A percentile compares a stretch with the other conserved stretches of the same genome.
These are phyloP conservation scores for Mesocricetus auratus DNA, from an alignment of 2,113 vertebrate genomes.

Conservation along the genomic window DNA sequence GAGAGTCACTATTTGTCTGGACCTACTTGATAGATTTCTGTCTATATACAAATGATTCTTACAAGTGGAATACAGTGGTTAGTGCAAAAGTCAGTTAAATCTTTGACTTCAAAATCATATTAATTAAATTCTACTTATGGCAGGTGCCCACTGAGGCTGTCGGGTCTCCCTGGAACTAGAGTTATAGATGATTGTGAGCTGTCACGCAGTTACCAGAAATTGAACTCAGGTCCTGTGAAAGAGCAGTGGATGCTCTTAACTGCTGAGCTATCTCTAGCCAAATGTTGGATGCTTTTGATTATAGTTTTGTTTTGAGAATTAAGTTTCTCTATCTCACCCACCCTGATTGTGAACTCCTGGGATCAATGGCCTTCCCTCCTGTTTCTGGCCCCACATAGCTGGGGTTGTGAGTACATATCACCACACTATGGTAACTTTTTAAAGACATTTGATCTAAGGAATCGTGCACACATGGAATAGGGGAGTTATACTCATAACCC, in stretches of 20 bases:
- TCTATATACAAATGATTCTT: neutral
- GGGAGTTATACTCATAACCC: neutral
- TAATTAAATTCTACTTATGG: neutral
- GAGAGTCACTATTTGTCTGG: neutral
- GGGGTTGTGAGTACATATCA: neutral
- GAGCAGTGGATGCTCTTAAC: neutral
- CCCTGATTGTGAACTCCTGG: neutral
- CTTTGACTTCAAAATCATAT: slow-evolving; percentile 45
- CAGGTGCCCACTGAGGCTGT: neutral
- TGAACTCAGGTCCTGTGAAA: neutral
- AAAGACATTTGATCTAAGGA: neutral
- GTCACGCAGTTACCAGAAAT: neutral
- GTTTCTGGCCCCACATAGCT: neutral
- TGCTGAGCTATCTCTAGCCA: neutral
- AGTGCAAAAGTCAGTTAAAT: neutral
- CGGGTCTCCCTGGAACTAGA: neutral
- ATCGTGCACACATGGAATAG: neutral
- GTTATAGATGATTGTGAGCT: neutral
- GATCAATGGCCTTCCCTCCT: neutral
- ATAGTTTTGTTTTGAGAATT: neutral
- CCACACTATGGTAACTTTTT: neutral
- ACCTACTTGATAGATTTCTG: neutral
- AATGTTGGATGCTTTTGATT: neutral
- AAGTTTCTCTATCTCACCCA: neutral
- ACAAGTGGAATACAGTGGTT: neutral